These are phyloP conservation scores for Steatornis caripensis DNA, from an alignment of 2,113 vertebrate species.

Conservation along the genomic window DNA sequence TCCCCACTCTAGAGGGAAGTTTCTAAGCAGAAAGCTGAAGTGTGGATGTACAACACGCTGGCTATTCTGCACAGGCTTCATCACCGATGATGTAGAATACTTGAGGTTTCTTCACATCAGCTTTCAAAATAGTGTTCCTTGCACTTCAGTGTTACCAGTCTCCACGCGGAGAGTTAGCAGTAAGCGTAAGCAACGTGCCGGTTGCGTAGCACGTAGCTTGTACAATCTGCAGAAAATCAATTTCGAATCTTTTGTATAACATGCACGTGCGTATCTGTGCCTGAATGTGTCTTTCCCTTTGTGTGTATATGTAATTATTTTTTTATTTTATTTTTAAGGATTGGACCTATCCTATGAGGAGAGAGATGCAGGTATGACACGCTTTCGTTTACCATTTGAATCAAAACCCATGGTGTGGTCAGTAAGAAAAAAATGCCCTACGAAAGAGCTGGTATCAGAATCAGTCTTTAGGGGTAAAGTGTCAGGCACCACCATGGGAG, in stretches of 20 bases:
- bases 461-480: not conserved
- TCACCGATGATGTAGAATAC: not conserved
- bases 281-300: not conserved
- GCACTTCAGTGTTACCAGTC: not conserved
- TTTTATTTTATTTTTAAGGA: constrained; percentile 75
- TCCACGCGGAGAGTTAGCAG: not conserved
- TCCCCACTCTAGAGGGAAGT: not conserved
- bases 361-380: constrained; percentile 93
- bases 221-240: not conserved
- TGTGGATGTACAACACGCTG: not conserved
- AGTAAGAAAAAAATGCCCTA: not conserved
- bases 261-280: not conserved
- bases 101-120: not conserved
- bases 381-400: not conserved
- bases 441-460: not conserved
- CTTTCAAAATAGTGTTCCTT: not conserved
- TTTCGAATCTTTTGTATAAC: not conserved
- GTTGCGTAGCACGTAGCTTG: not conserved
- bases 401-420: not conserved
- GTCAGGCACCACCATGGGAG: not conserved
- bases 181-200: accelerated
- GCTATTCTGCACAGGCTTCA: not conserved
- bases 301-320: not conserved
- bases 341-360: constrained; percentile 98
- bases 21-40: not conserved